These are phyloP conservation scores for Pitangus sulphuratus DNA, from an alignment of 2,797 vertebrate species.

Conservation along the genomic window DNA sequence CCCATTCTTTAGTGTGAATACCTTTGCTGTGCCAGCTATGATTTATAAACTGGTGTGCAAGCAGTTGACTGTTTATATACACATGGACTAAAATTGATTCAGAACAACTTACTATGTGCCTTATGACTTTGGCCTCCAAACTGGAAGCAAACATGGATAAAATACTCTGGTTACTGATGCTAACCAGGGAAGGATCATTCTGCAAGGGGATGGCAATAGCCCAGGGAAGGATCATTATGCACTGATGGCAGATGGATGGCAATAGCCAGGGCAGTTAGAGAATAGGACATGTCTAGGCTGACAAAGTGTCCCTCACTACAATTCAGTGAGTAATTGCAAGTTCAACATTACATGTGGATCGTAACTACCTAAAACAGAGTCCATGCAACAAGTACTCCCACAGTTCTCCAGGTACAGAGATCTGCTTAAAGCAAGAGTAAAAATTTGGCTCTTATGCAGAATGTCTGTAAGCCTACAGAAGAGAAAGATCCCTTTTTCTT, in stretches of 20 bases:
- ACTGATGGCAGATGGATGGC: background rate
- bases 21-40: background rate
- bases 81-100: background rate
- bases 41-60: background rate
- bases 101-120: background rate
- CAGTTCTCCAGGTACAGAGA: background rate
- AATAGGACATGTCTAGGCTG: accelerated
- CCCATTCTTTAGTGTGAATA: accelerated
- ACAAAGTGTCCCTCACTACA: background rate
- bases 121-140: background rate
- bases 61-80: background rate
- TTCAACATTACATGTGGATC: background rate
- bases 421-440: background rate
- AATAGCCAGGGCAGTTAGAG: background rate
- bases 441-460: background rate
- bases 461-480: background rate
- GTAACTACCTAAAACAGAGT: background rate
- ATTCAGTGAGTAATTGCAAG: background rate
- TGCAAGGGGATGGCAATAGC: background rate
- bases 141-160: background rate
- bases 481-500: background rate
- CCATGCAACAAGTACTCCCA: background rate
- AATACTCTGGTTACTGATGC: background rate
- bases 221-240: background rate
- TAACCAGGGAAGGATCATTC: background rate